Percentiles rank a stretch among this genome's conserved stretches.
These are phyloP conservation scores for Chelonus formosanus DNA, from an alignment of 2,888 invertebrate genomes.

Conservation along the genomic window DNA sequence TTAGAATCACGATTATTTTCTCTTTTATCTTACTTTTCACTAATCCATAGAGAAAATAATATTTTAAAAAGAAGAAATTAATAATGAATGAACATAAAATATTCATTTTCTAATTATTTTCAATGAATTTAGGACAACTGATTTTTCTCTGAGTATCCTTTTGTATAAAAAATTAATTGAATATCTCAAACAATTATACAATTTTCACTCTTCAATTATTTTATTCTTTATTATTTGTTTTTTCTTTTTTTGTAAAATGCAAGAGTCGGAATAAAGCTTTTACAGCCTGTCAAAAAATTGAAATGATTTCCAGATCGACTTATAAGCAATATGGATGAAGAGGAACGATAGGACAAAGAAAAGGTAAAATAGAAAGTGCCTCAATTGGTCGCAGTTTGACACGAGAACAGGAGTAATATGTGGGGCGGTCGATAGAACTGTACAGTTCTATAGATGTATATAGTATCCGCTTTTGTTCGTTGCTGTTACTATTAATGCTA, in stretches of 20 bases:
- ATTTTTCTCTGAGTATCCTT: too few relatives aligned
- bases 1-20: not conserved
- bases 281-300: not conserved
- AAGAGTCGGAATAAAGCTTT: too few relatives aligned
- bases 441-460: conserved; percentile 27
- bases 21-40: not conserved
- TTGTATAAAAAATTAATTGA: too few relatives aligned
- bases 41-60: not conserved
- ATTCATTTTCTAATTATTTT: not conserved
- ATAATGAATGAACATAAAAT: not conserved
- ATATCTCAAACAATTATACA: too few relatives aligned
- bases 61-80: not conserved
- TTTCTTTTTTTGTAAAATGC: too few relatives aligned
- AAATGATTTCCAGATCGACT: conserved; percentile 3
- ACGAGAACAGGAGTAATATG: conserved; percentile 49
- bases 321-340: not conserved
- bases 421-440: conserved; percentile 54
- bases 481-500: conserved; percentile 13
- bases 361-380: conserved; percentile 32
- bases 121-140: too few relatives aligned
- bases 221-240: too few relatives aligned
- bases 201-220: too few relatives aligned
- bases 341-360: not conserved
- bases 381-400: conserved; percentile 50
- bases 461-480: not conserved